Evolutionary conservation across 2,888 invertebrate species (phyloP), one percentile per base, ranked within the genome.

Genomic region (Podotricha telesiphe): DNA sequence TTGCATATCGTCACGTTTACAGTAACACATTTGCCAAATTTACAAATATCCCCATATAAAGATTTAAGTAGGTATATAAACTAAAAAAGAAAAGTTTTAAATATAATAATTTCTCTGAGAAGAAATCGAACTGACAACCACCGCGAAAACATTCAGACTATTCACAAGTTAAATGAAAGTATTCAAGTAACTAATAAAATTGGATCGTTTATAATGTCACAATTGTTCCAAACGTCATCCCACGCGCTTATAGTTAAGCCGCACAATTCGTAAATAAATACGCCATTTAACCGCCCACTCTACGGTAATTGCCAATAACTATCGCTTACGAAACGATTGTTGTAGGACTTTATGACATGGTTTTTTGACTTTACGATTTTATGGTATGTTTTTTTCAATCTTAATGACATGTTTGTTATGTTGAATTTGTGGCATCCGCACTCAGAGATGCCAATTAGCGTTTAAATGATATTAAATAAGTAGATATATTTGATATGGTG

Each of bases 221-320:
- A 56, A 20, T 17, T 8, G 37, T 47, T n/a, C 34, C 37, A 28
- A 47, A 56, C 37, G 37, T 56, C 47, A 65, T 65, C 47, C 56
- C 56, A 65, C 34, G 59, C 59, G 45, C n/a, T 59, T 59, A 65
- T 15, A 58, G 48, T 50, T 17, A 42, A 59, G 37, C 37, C 59
- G 40, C 37, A 51, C 59, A 50, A 50, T 34, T 40, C 58, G 50
- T 67, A 67, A 61, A 59, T 67, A 67, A 59, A 67, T 59, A 51
- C 58, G 28, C 61, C 51, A 42, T 34, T 61, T 58, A 51, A 42
- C 40, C 67, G 51, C 51, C 51, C 17, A 61, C 67, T 28, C 20
- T 15, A 28, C 19, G 51, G 58, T 67, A 67, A 67, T 67, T 67
- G 40, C 50, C 22, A 40, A 51, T 51, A 67, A 50, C 59, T 42